Base-by-base conservation (phyloP, 2,113 vertebrate species). In the Coptodon bakossiorum region DNA sequence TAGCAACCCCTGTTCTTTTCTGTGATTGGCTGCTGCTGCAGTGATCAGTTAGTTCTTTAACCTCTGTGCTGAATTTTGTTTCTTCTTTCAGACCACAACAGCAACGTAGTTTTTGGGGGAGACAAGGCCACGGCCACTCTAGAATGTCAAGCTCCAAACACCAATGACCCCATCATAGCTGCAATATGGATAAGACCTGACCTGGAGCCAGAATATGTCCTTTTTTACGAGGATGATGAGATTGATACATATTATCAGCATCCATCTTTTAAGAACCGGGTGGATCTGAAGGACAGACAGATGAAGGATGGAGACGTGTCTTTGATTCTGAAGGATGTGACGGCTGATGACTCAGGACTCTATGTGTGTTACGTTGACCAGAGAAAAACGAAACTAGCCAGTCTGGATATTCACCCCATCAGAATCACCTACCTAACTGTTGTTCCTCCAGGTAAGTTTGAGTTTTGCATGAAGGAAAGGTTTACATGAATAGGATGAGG, bases 341-440 rank as follows among this genome's bases (percentile, higher is more conserved):
- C 22, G 7, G 22, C 54, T 57, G 54, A 27, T 57, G 54, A 57
- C 54, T 57, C 54, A 57, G 54, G 54, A 57, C 22, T 57, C 54
- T 57, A 56, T 56, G 54, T 57, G 54, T 57, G 54, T 8, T 57
- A 57, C 1, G 54, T 57, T 57, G 54, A 57, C 54, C 54, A 57
- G 54, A 27, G 4, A 57, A 57, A 24, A 56, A 56, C 11, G 0
- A 56, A 56, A 24, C 22, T 0, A 27, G 3, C 53, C 6, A 0
- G 54, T 57, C 1, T 0, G 2, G 0, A 3, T 0, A 27, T 5
- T 27, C 54, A 57, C 22, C 54, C 24, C 4, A 13, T 57, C 54
- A 14, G 22, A 0, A 57, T 0, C 6, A 57, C 54, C 54, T 57
- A 57, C 6, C 22, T 57, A 57, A 57, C 22, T 57, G 54, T 57